Conservation (phyloP, 2,888 invertebrate species). For the Trisateles emortualis region DNA sequence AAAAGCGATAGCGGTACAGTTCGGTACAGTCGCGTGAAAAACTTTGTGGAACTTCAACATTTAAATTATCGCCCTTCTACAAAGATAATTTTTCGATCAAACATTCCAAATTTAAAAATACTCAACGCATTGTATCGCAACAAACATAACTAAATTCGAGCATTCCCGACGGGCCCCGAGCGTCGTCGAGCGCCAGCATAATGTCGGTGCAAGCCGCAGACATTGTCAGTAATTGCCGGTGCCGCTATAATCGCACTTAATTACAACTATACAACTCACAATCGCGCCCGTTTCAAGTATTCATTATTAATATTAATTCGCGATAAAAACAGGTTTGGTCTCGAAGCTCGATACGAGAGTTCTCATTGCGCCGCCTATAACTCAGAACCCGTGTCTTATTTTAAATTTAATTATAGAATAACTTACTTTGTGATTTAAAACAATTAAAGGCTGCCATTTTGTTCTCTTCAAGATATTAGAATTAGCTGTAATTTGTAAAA, state of each 20-base stretch:
- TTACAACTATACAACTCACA: conserved; percentile 81
- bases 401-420: conserved; percentile 59
- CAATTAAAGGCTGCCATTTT: conserved; percentile 37
- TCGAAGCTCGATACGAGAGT: conserved; percentile 54
- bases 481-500: conserved; percentile 27
- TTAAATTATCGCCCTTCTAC: conserved; percentile 15
- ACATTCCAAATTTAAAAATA: conserved; percentile 40
- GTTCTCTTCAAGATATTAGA: conserved; percentile 25
- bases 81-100: conserved; percentile 30
- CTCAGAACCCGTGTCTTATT: conserved; percentile 59
- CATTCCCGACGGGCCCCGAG: conserved; percentile 37
- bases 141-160: conserved; percentile 29
- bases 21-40: conserved; percentile 33
- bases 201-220: conserved; percentile 64
- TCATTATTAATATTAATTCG: conserved; percentile 83
- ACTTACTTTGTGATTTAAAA: conserved; percentile 51
- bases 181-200: conserved; percentile 43
- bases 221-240: conserved; percentile 75
- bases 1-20: conserved; percentile 19
- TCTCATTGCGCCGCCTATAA: conserved; percentile 51
- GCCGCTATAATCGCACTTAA: conserved; percentile 81
- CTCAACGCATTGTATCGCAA: conserved; percentile 26
- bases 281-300: conserved; percentile 80
- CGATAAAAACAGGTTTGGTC: conserved; percentile 77
- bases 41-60: conserved; percentile 9